Evolutionary conservation across 2,888 invertebrate species (phyloP).

Genomic region (Girardia tigrina): DNA sequence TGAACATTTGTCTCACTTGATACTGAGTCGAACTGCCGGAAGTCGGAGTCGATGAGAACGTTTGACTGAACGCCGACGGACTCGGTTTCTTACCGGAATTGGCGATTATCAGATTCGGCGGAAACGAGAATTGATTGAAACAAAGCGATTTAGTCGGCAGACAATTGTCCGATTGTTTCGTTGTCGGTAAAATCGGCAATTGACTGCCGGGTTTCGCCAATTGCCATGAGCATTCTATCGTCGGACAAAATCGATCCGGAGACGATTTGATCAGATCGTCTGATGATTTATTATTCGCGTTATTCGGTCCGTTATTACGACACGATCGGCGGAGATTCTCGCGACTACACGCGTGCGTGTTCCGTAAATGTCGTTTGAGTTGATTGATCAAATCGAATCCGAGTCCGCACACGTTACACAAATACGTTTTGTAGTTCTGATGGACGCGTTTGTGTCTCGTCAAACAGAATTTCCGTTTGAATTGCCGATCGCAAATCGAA

Average conservation of each 20-base stretch:
- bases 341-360: background rate
- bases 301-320: background rate
- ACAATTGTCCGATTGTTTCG: background rate
- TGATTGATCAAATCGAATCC: slow-evolving; percentile 16
- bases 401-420: background rate
- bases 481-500: background rate
- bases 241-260: background rate
- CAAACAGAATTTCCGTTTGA: slow-evolving; percentile 14
- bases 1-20: slow-evolving; percentile 23
- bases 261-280: too few relatives aligned
- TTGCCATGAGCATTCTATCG: background rate
- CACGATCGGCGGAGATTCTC: slow-evolving; percentile 2
- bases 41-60: background rate
- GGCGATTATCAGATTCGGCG: background rate
- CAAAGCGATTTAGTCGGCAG: background rate
- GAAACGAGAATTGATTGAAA: slow-evolving; percentile 11
- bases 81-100: background rate
- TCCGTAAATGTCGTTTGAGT: background rate
- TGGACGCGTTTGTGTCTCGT: slow-evolving; percentile 4
- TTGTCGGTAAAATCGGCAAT: background rate
- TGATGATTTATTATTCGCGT: background rate
- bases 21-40: background rate
- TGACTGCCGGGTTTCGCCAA: background rate
- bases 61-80: background rate
- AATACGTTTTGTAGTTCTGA: background rate